Base-by-base conservation (phyloP, 2,888 invertebrate species). In the Volucella inflata region DNA sequence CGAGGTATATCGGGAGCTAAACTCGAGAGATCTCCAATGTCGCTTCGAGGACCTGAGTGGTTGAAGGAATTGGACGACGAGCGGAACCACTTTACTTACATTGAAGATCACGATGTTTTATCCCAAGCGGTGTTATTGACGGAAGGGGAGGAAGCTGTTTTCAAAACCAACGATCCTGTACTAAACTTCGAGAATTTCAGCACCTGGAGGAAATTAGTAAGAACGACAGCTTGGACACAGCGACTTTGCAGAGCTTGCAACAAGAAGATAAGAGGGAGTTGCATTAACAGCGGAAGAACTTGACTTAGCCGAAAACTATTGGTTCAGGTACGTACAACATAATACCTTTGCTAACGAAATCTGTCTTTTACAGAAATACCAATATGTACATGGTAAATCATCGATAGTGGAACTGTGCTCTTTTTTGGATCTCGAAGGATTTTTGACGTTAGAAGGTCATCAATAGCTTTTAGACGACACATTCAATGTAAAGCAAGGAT, bases 31-130 rank as follows among this genome's bases (percentile, higher is more conserved):
- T 53, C 44, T 42, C 42, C 40, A 10, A 53, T 67, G 42, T 67
- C 44, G 55, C n/a, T 21, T 53, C 53, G 14, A 53, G 53, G 55
- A 42, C 53, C 42, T 55, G 53, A 53, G 1, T 67, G 67, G 67
- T 9, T 67, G 30, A 53, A 21, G 3, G 53, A 55, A 30, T 42
- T 42, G 3, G 9, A 0, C 17, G 44, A 67, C 3, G 21, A 67
- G 21, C 42, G 21, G 21, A 10, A 64, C 11, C 40, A 53, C 4
- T 9, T 40, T 17, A 38, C 2, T 44, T 67, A 2, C 30, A 51
- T 10, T 8, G 40, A 67, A 40, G 42, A 51, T n/a, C 21, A n/a
- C 1, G 16, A 67, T 16, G 2, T 51, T 12, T 2, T 12, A 6
- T 51, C 51, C 2, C 1, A 40, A 17, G 40, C 51, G 1, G 17